Evolutionary conservation across 2,888 invertebrate genomes (phyloP), one percentile per base, ranked within the genome.

Genomic region (Argyresthia albistria): DNA sequence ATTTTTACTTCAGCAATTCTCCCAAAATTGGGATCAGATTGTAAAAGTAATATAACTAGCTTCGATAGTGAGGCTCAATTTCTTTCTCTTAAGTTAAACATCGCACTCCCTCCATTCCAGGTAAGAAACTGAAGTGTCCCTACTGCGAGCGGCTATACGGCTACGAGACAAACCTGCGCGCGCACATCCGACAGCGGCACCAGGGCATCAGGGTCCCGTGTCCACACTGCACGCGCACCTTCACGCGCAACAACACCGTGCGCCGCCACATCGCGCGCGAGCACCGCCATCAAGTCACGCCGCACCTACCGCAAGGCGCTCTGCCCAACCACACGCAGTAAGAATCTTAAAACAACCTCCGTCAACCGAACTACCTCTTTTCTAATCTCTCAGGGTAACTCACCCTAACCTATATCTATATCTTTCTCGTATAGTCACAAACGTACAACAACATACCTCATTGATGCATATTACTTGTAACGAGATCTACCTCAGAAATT

Each of bases 81-180:
- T 25, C 25, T 25, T 6, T 4, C 25, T 25, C 25, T 25, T 25
- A 25, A 25, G 25, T 25, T 6, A 25, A 25, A 25, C 6, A 25
- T 25, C 6, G 25, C 14, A 8, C 45, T 1, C 46, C 7, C 11
- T 43, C 12, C 43, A 43, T 9, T 90, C 4, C 89, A 95, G 96
- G 95, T 70, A 96, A 95, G 82, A 96, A 96, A 83, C 89, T 96
- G 71, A 96, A 96, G 89, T 96, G 96, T 86, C 95, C 96, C 70
- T 96, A 94, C 83, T 96, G 96, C 90, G 96, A 96, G 87, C 91
- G 96, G 71, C 90, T 96, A 57, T 96, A 96, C 84, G 96, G 96
- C 59, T 96, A 96, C 80, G 96, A 96, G 90, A 96, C 96, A 70
- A 96, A 96, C 79, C 86, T 96, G 74, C 92, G 96, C 63, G 96